These are phyloP conservation scores for Muschampia plurimacula DNA, from an alignment of 2,888 invertebrate genomes.

Conservation along the genomic window DNA sequence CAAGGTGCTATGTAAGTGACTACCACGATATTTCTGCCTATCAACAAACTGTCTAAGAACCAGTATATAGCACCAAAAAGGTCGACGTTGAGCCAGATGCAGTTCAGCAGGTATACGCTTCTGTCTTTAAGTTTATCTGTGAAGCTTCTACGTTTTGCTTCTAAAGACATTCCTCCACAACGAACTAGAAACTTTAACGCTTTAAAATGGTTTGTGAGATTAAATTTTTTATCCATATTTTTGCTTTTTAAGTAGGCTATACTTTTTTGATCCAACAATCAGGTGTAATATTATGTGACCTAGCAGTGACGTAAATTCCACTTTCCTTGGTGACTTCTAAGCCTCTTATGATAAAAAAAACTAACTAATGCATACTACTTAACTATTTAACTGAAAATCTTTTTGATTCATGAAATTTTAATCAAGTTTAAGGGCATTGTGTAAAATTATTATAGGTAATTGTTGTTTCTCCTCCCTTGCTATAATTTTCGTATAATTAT, in stretches of 20 bases:
- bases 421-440: background rate
- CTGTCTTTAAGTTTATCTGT: constrained; percentile 43
- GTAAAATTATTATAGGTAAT: background rate
- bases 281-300: too few relatives aligned
- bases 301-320: background rate
- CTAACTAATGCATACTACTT: background rate
- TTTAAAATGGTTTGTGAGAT: constrained; percentile 7
- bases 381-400: background rate
- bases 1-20: constrained; percentile 59
- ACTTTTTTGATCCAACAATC: too few relatives aligned
- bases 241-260: background rate
- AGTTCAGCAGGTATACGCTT: constrained; percentile 54
- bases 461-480: background rate
- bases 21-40: constrained; percentile 52
- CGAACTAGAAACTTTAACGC: constrained; percentile 47
- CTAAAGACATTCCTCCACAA: constrained; percentile 54
- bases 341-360: background rate
- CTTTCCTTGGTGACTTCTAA: background rate
- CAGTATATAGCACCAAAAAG: constrained; percentile 53
- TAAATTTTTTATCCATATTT: background rate
- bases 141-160: constrained; percentile 43
- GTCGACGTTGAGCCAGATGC: constrained; percentile 55
- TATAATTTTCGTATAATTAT: background rate
- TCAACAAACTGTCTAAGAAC: constrained; percentile 51
- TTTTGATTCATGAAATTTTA: background rate